Evolutionary conservation across 2,888 invertebrate genomes (phyloP), one percentile per base, ranked within the genome.

Genomic region (Netelia inedita): DNA sequence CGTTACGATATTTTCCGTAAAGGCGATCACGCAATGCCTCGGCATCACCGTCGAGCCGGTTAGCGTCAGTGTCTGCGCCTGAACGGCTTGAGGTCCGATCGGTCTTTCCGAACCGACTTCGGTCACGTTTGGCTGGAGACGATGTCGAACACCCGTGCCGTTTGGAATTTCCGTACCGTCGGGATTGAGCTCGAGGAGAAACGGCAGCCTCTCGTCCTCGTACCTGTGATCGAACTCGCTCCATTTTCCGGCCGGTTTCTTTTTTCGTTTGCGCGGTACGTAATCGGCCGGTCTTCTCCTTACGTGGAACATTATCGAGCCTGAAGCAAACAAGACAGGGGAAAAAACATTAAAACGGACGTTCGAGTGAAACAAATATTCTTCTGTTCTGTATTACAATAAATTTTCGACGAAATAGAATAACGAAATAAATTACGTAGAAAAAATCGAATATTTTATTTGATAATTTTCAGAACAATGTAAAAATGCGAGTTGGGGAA

Each of bases 281-380:
- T 97, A 96, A 94, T 98, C 98, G 71, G 98, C 97, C 89, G 99
- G 98, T 92, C 98, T 96, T 93, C 98, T 96, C 92, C 98, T 96
- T 94, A 99, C 98, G 95, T 99, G 99, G 94, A 99, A 99, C 97
- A 98, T 99, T 93, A 99, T 97, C 92, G 98, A 98, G 94, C 98
- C 98, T 98, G 94, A 61, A 66, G 53, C 63, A 65, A 57, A 74
- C 23, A 68, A 81, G 41, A 61, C 1, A 66, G 28, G 5, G 14
- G 16, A 1, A 63, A 72, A 69, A 41, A 23, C 1, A n/a, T 23
- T 23, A 55, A 16, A 11, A 16, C 10, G 35, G 19, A 46, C 5
- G 14, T 23, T 23, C 1, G 61, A 43, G 50, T 28, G 11, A 5
- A 35, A 75, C 16, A 10, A 69, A 50, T 11, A 68, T 46, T 11